These are phyloP conservation scores for Dendrolimus pini DNA, from an alignment of 2,888 invertebrate species.

Conservation along the genomic window DNA sequence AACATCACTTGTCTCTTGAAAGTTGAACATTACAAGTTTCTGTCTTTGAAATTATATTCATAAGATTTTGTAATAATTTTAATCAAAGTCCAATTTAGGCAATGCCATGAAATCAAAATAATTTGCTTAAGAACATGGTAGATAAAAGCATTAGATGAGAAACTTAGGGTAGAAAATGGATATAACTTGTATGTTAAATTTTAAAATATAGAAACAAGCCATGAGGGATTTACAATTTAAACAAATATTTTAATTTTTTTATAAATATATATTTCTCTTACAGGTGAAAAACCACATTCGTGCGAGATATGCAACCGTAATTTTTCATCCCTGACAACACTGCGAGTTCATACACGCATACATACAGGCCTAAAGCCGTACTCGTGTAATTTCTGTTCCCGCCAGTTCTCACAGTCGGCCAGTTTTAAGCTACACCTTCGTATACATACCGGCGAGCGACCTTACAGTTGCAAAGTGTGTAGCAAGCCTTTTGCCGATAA, in stretches of 20 bases:
- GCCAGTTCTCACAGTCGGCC: constrained; percentile 61
- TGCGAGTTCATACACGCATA: constrained; percentile 62
- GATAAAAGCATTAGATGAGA: too few relatives aligned
- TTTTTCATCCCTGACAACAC: constrained; percentile 58
- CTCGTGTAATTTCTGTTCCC: constrained; percentile 46
- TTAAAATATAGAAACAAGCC: too few relatives aligned
- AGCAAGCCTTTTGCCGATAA: constrained; percentile 62
- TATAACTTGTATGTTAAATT: too few relatives aligned
- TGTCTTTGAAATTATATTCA: too few relatives aligned
- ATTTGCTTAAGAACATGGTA: too few relatives aligned
- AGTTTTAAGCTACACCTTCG: constrained; percentile 59
- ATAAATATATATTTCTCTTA: background rate
- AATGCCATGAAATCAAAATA: too few relatives aligned
- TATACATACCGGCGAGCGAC: constrained; percentile 58
- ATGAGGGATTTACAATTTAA: background rate
- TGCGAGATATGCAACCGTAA: constrained; percentile 60
- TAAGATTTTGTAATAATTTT: too few relatives aligned
- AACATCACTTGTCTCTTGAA: too few relatives aligned
- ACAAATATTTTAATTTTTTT: background rate
- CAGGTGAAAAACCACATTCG: constrained; percentile 38
- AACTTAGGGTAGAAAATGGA: too few relatives aligned
- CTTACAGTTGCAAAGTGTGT: constrained; percentile 51
- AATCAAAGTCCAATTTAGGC: too few relatives aligned
- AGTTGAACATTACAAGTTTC: too few relatives aligned
- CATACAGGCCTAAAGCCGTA: constrained; percentile 63